Evolutionary conservation across 2,797 vertebrate genomes (phyloP), one percentile per base, ranked within the genome.

Genomic region (Apogon talboti): DNA sequence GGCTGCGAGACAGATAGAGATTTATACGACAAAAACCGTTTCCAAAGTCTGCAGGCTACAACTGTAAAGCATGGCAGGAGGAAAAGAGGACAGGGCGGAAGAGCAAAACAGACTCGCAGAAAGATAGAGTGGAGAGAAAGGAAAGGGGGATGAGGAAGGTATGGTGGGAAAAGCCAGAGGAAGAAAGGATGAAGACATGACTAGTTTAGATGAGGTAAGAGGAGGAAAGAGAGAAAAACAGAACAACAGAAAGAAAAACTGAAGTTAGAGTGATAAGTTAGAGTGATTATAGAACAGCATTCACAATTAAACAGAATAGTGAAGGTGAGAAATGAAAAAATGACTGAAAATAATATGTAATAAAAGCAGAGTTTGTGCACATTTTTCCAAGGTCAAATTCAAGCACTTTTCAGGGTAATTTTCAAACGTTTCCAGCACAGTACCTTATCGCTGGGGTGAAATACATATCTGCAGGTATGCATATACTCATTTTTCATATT

Each of bases 21-120:
- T 83, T 79, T 69, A 78, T 69, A 66, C 28, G 18, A 71, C 64
- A 78, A 76, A 80, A 82, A 77, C 35, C 45, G 59, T 63, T 74
- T 70, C 74, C 74, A 78, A 71, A 80, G 61, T 64, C 79, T 70
- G 54, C 61, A 30, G 70, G 72, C 80, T 56, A 72, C 65, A 52
- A 75, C 63, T 69, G 53, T 19, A 47, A 59, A 71, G 50, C 30
- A 43, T 55, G 14, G 51, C 38, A 65, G 2, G 19, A 46, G 66
- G 37, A 55, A 55, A 66, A 63, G 50, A 71, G 38, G 43, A 47
- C 15, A 11, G 67, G 61, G 45, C 16, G 21, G 43, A 69, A 53
- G 52, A 70, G 46, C 55, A 55, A 68, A 72, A 78, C 18, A 76
- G 53, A 76, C 3, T 8, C 7, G 7, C 1, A 46, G 41, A 59